Evolutionary conservation across 2,113 vertebrate genomes (phyloP).

Genomic region (Synchiropus splendidus): DNA sequence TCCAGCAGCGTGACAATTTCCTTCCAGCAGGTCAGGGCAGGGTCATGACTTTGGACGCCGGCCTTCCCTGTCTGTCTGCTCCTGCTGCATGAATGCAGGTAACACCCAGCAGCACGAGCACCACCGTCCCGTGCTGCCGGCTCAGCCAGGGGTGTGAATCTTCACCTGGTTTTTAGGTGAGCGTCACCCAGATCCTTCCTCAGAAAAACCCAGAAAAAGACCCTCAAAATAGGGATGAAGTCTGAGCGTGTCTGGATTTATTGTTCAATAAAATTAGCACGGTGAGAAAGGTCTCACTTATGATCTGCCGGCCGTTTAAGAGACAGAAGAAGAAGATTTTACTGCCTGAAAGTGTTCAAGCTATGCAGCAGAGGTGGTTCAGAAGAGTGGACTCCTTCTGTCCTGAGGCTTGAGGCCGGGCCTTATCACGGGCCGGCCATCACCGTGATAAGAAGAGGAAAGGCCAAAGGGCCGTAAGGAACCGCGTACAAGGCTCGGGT

Average conservation of each 20-base stretch:
- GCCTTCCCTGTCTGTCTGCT: constrained; percentile 54
- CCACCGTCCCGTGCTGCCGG: not conserved
- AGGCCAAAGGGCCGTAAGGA: constrained; percentile 59
- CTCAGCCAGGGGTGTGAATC: too few relatives aligned
- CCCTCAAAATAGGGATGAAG: too few relatives aligned
- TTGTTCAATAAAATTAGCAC: too few relatives aligned
- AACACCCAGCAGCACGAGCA: constrained; percentile 2
- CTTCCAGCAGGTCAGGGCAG: constrained; percentile 69
- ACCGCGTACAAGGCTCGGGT: constrained; percentile 50
- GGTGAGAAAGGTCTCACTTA: constrained; percentile 11
- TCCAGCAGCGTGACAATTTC: constrained; percentile 65
- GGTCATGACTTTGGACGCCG: constrained; percentile 72
- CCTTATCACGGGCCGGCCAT: constrained; percentile 51
- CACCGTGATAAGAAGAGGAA: constrained; percentile 65
- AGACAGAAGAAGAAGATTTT: too few relatives aligned
- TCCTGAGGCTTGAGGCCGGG: constrained; percentile 52
- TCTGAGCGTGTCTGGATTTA: too few relatives aligned
- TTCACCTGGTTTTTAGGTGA: too few relatives aligned
- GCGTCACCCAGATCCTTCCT: too few relatives aligned
- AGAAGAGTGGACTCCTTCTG: constrained; percentile 38
- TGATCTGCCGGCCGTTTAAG: too few relatives aligned
- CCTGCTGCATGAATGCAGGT: constrained; percentile 18
- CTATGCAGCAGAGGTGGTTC: constrained; percentile 50
- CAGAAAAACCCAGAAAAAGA: too few relatives aligned
- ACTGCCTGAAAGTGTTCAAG: constrained; percentile 37